Evolutionary conservation across 2,113 vertebrate genomes (phyloP), one percentile per base, ranked within the genome.

Genomic region (Urocitellus parryii): DNA sequence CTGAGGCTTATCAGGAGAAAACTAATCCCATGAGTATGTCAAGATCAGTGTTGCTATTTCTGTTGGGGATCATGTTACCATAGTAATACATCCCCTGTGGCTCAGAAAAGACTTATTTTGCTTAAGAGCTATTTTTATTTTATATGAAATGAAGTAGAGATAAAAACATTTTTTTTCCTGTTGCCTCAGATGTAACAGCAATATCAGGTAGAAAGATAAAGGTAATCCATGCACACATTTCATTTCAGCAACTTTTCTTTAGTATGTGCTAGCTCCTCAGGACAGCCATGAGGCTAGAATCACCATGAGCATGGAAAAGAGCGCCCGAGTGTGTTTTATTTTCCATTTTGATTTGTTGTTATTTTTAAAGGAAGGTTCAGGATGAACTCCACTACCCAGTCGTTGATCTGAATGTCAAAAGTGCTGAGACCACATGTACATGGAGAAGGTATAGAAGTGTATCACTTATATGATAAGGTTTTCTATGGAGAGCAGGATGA

Each of bases 61-160:
- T 94, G n/a, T 77, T 34, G 39, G 97, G 97, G 34, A 82, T 77
- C 93, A 61, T 39, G 94, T 98, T 98, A 96, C 97, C 97, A 98
- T 98, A 98, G 98, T 70, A 95, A 97, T 98, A 80, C 25, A 96
- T 94, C 61, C 51, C 93, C 39, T 27, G 51, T 81, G 90, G 56
- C 95, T 98, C 97, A 92, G 90, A 98, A 97, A 96, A 83, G 93
- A 39, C 48, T 97, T 89, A 92, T 93, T 98, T 97, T 97, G 73
- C 88, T 94, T 93, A 95, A 94, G 85, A 74, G 74, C 39, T 94
- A 51, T 79, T 84, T 83, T 51, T 94, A 96, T 58, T 97, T 25
- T 95, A 95, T 95, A 97, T 87, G 86, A 77, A 96, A 93, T 91
- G 85, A 97, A 97, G 77, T 6, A 79, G 65, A 96, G 90, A 96